A percentile compares a stretch with the other conserved stretches of the same genome.
Conservation (phyloP, 2,113 vertebrate genomes). For the Carollia perspicillata region DNA sequence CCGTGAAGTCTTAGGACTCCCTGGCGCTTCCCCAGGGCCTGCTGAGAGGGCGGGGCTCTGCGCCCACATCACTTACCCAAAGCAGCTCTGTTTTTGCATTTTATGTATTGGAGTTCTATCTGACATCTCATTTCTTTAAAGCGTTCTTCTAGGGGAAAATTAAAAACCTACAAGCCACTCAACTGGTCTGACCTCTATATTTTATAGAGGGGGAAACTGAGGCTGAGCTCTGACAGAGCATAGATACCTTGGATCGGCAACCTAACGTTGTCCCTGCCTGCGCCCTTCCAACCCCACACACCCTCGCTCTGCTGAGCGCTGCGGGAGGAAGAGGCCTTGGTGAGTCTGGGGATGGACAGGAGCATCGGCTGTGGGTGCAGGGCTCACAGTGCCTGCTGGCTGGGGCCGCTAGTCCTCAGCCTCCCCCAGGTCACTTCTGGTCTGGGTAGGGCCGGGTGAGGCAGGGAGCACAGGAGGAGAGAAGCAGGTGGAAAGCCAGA, state of each 20-base stretch:
- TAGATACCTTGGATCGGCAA: background rate
- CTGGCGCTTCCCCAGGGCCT: background rate
- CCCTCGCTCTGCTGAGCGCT: background rate
- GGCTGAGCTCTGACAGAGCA: background rate
- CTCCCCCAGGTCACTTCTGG: background rate
- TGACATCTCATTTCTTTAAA: background rate
- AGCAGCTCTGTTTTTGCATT: background rate
- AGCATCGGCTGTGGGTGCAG: background rate
- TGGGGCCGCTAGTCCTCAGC: background rate
- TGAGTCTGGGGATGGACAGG: background rate
- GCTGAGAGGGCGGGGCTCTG: background rate
- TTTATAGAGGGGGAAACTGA: slow-evolving; percentile 14
- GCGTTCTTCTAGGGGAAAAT: background rate
- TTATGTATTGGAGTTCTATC: background rate
- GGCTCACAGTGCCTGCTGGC: background rate
- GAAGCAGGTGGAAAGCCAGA: background rate
- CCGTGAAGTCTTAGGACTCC: background rate
- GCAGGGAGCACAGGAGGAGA: no score
- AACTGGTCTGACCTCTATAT: background rate
- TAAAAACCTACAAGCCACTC: background rate
- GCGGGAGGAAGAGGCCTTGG: background rate
- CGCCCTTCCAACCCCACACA: background rate
- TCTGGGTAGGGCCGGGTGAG: background rate
- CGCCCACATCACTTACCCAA: background rate
- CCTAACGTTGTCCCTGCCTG: background rate